Evolutionary conservation across 2,888 invertebrate genomes (phyloP).

Genomic region (Caradrina clavipalpis): DNA sequence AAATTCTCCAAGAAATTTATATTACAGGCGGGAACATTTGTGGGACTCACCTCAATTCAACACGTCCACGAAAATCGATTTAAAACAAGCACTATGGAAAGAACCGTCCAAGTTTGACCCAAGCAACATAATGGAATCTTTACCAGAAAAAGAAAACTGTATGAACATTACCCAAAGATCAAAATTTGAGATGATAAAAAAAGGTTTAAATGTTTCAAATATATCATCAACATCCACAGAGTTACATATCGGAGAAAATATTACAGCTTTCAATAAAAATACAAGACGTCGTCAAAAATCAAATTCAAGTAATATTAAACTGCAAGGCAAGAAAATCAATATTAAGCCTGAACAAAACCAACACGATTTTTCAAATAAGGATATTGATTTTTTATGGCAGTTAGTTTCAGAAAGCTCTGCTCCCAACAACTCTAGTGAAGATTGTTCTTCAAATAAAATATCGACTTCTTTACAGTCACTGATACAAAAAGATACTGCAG

Average conservation of each 20-base stretch:
- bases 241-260: slow-evolving; percentile 63
- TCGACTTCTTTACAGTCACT: slow-evolving; percentile 86
- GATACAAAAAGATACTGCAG: slow-evolving; percentile 83
- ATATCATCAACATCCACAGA: slow-evolving; percentile 63
- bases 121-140: slow-evolving; percentile 85
- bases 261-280: slow-evolving; percentile 72
- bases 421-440: slow-evolving; percentile 77
- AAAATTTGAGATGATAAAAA: slow-evolving; percentile 77
- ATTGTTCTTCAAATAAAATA: slow-evolving; percentile 80
- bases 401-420: slow-evolving; percentile 84
- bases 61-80: slow-evolving; percentile 78
- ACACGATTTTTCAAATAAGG: slow-evolving; percentile 83
- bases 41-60: slow-evolving; percentile 86
- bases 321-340: slow-evolving; percentile 76
- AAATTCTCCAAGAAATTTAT: slow-evolving; percentile 91
- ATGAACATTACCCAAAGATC: slow-evolving; percentile 73
- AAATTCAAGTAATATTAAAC: slow-evolving; percentile 69
- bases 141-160: slow-evolving; percentile 85
- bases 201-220: slow-evolving; percentile 71
- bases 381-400: slow-evolving; percentile 87
- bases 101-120: slow-evolving; percentile 86
- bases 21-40: slow-evolving; percentile 88
- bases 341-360: slow-evolving; percentile 75
- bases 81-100: slow-evolving; percentile 87
- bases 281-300: slow-evolving; percentile 76